A percentile compares a stretch with the other conserved stretches of the same genome.
Evolutionary conservation across 2,888 invertebrate genomes (phyloP).

Genomic region (Lomographa bimaculata): DNA sequence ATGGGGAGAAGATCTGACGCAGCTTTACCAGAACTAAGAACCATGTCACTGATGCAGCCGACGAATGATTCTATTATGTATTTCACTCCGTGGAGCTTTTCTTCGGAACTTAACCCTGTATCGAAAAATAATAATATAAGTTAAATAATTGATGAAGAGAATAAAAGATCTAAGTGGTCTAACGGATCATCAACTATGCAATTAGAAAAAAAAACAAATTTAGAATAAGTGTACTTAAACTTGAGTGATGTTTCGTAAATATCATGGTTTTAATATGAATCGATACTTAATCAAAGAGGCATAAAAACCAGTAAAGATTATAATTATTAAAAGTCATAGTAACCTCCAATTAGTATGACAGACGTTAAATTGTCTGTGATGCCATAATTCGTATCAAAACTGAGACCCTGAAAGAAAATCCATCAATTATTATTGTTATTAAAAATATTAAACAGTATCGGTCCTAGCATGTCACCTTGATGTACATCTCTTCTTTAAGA

Average conservation of each 20-base stretch:
- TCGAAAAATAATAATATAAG: too few relatives aligned
- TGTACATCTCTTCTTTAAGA: constrained; percentile 90
- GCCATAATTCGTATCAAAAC: constrained; percentile 93
- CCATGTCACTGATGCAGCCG: constrained; percentile 94
- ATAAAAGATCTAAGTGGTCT: too few relatives aligned
- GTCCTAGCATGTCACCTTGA: constrained; percentile 74
- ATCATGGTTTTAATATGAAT: too few relatives aligned
- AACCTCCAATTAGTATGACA: constrained; percentile 93
- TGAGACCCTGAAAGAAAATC: constrained; percentile 83
- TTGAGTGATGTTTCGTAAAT: too few relatives aligned
- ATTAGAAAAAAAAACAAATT: constrained; percentile 17
- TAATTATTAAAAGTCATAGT: not conserved
- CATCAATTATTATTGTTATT: constrained; percentile 14
- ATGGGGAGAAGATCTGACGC: constrained; percentile 92
- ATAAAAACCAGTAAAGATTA: constrained; percentile 1
- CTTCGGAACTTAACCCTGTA: constrained; percentile 93
- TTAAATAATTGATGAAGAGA: too few relatives aligned
- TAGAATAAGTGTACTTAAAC: too few relatives aligned
- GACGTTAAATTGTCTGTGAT: constrained; percentile 93
- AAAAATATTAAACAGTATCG: constrained; percentile 13
- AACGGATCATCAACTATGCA: too few relatives aligned
- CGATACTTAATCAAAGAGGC: too few relatives aligned
- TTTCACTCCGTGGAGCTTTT: constrained; percentile 94
- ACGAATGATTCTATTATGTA: constrained; percentile 97
- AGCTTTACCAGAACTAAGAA: constrained; percentile 93